Percentiles rank a stretch among this genome's conserved stretches.
Evolutionary conservation across 2,797 vertebrate genomes (phyloP).

Genomic region (Sparidentex hasta): DNA sequence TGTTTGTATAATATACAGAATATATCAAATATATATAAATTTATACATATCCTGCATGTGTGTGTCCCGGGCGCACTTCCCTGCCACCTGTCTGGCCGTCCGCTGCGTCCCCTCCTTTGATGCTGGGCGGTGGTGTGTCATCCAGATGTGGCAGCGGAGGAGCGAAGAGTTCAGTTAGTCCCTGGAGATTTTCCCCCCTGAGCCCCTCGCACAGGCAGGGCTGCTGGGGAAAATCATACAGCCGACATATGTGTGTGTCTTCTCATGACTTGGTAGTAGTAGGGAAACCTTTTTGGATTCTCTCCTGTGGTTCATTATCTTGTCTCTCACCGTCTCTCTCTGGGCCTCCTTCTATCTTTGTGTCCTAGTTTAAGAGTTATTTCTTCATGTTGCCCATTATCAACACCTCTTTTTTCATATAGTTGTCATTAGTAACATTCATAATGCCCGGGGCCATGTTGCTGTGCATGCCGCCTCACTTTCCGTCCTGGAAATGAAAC

Average conservation of each 20-base stretch:
- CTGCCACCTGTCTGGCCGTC: constrained; percentile 57
- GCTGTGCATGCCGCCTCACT: constrained; percentile 12
- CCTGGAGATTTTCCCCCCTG: constrained; percentile 52
- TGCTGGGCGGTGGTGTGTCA: constrained; percentile 58
- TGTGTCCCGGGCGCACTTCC: constrained; percentile 14
- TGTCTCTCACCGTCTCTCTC: not conserved
- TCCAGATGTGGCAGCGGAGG: constrained; percentile 74
- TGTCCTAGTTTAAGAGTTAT: constrained; percentile 14
- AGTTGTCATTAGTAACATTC: constrained; percentile 45
- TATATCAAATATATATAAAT: not conserved
- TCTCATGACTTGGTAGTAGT: not conserved
- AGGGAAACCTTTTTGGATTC: not conserved
- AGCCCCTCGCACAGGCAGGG: constrained; percentile 44
- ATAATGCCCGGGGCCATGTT: not conserved
- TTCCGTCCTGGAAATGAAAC: constrained; percentile 11
- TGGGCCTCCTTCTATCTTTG: not conserved
- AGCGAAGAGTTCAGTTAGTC: constrained; percentile 74
- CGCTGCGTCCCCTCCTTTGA: constrained; percentile 58
- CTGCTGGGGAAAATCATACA: constrained; percentile 36
- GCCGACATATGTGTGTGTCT: constrained; percentile 26
- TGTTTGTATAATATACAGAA: not conserved
- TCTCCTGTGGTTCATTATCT: constrained; percentile 18
- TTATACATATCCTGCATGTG: not conserved
- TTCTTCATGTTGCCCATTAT: not conserved
- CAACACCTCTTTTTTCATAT: constrained; percentile 1